Evolutionary conservation across 2,888 invertebrate genomes (phyloP), one percentile per base, ranked within the genome.

Genomic region (Aporophyla nigra): DNA sequence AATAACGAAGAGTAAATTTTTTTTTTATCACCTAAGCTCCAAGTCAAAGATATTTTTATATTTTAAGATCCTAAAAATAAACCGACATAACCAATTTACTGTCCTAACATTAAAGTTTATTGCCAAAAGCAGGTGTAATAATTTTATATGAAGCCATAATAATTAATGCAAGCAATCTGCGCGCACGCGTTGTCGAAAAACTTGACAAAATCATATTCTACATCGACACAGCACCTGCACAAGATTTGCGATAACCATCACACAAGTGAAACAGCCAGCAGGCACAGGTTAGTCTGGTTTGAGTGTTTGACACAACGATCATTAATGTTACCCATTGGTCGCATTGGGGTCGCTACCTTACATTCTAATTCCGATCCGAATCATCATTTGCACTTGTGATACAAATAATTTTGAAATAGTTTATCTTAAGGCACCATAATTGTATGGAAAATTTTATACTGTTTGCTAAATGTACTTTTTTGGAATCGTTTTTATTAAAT

Each of bases 141-240:
- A 78, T 78, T 71, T 73, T 77, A 84, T 82, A 89, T 90, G 86
- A 90, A 88, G 86, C 82, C 83, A 85, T 87, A 90, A 91, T 90
- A 89, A 90, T 83, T 83, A 83, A 87, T 87, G 80, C 61, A 85
- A 82, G 87, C 87, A 92, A 91, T 91, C 89, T 88, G 87, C 83
- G 68, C 75, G 71, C 67, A 80, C 87, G 83, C 76, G 86, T 86
- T 89, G 88, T 89, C 90, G 84, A 92, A 92, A 90, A 89, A 88
- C 88, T 88, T 87, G 86, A 88, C 87, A 86, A 88, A 90, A 90
- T 90, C 88, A 89, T 88, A 90, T 85, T 86, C 84, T 86, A 87
- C 80, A 86, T 82, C 78, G 77, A 78, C 81, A 77, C 67, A 74
- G 76, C 93, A 94, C 92, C 93, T 93, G 93, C 90, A 62, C 33